A percentile compares a stretch with the other conserved stretches of the same genome.
phyloP scores from a whole-genome alignment of 53 echinoderm and acorn worm species.

The Luidia sarsii region DNA sequence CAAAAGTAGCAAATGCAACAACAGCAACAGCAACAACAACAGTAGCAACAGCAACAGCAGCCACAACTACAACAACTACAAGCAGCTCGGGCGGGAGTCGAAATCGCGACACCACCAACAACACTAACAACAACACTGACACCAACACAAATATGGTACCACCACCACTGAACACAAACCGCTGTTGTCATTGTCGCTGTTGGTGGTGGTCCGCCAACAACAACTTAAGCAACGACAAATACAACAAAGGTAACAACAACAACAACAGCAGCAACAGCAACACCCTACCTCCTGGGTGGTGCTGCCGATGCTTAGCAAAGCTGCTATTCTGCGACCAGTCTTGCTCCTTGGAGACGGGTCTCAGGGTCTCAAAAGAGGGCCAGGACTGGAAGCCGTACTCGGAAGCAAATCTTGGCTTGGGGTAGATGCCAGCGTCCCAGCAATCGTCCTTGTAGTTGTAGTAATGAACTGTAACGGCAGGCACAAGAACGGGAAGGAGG shows the following conservation, averaged over 20 bases:
- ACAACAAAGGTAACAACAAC: not conserved
- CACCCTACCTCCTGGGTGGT: conserved; percentile 77
- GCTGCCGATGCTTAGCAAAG: conserved; percentile 84
- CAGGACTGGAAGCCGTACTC: conserved; percentile 94
- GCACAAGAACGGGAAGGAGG: too few species aligned
- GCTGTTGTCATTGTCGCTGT: too few species aligned
- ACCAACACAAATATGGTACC: too few species aligned
- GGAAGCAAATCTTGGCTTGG: conserved; percentile 83
- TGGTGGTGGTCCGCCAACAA: too few species aligned
- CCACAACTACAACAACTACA: too few species aligned
- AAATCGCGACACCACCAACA: too few species aligned
- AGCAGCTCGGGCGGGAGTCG: too few species aligned
- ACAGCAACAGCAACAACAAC: too few species aligned
- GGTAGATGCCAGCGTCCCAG: conserved; percentile 72
- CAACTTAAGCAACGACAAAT: not conserved
- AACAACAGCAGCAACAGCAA: not conserved
- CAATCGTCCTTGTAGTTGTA: conserved; percentile 89
- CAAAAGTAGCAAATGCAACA: too few species aligned
- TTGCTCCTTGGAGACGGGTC: conserved; percentile 54
- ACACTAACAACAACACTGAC: too few species aligned
- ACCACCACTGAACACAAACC: too few species aligned
- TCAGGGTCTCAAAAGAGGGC: conserved; percentile 82
- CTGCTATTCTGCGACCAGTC: conserved; percentile 75
- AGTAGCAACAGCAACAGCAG: too few species aligned
- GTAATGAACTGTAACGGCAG: conserved; percentile 96